Evolutionary conservation across 2,113 vertebrate species (phyloP), one percentile per base, ranked within the genome.

Genomic region (Tragelaphus strepsiceros): DNA sequence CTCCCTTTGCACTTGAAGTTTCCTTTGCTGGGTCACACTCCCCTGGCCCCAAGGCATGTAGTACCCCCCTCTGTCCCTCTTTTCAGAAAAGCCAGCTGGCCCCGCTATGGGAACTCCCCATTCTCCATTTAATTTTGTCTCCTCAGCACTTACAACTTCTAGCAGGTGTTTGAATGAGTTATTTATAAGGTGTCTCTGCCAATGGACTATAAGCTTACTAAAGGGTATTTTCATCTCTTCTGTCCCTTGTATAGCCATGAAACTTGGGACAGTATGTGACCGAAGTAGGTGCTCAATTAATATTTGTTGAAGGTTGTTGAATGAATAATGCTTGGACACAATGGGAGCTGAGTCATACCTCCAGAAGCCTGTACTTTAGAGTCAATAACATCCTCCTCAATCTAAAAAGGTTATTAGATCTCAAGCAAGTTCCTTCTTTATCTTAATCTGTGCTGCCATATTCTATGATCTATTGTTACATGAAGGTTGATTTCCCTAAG

Each of bases 11-110:
- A 7, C 32, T 39, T 12, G 54, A 26, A 30, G 17, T 10, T 43
- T 28, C 22, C 30, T 28, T 49, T 9, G 28, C 35, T n/a, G 24
- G 43, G 19, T 30, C 17, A 3, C 9, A 11, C 49, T 8, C 1
- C 13, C 22, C 21, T 15, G 1, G 2, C 11, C 16, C 12, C 11
- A 2, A 7, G 1, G 35, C 39, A 1, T 0, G 6, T 14, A 54
- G 54, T 16, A 7, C 12, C 11, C 46, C 62, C 5, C 9, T 9
- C 22, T 7, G 24, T 54, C 10, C 15, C 16, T 71, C 81, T 59
- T 26, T 67, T 22, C 83, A 24, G 1, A 0, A 71, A 64, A 81
- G 54, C 46, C 43, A 3, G 12, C 39, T 0, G 43, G 14, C 26
- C 53, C 24, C 15, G 3, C 26, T 1, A 10, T 22, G 83, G 78